phyloP scores from a whole-genome alignment of 2,888 invertebrate species.

The Volucella zonaria region DNA sequence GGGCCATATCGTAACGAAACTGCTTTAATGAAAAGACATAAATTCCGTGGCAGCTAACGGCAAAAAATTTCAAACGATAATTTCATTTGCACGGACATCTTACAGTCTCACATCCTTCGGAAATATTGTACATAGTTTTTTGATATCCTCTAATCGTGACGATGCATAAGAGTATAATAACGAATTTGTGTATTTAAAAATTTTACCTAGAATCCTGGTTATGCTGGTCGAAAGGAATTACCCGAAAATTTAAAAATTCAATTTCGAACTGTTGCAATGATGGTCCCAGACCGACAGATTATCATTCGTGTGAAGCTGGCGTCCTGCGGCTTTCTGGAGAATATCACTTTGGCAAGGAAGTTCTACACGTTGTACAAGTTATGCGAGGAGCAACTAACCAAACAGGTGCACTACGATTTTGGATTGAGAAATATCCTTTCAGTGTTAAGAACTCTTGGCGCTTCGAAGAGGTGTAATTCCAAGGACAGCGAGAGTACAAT shows the following conservation, averaged over 20 bases:
- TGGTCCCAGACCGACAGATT: conserved; percentile 98
- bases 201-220: conserved; percentile 93
- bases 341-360: conserved; percentile 96
- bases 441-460: conserved; percentile 95
- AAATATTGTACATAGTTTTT: conserved; percentile 15
- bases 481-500: conserved; percentile 97
- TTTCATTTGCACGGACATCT: conserved; percentile 9
- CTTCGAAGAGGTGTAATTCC: conserved; percentile 94
- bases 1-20: neutral
- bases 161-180: conserved; percentile 22
- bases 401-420: conserved; percentile 99
- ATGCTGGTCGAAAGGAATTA: conserved; percentile 97
- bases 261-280: conserved; percentile 98
- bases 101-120: conserved; percentile 3
- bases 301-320: conserved; percentile 98
- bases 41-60: conserved; percentile 28
- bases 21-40: conserved; percentile 46
- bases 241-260: conserved; percentile 99
- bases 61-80: conserved; percentile 8
- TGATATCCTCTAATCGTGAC: conserved; percentile 20
- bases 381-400: conserved; percentile 98
- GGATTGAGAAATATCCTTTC: conserved; percentile 97
- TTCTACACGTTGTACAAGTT: conserved; percentile 98
- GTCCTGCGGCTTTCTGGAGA: conserved; percentile 97
- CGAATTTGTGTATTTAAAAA: conserved; percentile 19